Base-by-base conservation (phyloP, 35 echinoderm and acorn worm genomes). In the Stichopus chloronotus region DNA sequence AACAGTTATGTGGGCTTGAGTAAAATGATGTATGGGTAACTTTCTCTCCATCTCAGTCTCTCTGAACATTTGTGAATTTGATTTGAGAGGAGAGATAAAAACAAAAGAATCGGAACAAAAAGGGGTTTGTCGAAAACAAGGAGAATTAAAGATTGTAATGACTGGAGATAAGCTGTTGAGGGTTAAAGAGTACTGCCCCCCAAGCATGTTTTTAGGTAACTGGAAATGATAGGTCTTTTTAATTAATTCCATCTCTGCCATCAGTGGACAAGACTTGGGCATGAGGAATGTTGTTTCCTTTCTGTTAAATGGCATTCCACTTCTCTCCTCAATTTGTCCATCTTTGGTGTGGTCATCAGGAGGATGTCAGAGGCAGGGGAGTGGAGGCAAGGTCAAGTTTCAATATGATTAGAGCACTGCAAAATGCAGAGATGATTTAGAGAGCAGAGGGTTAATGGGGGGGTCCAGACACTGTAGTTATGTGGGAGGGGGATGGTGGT, bases 271-370 rank as follows among this genome's bases (percentile, higher is more conserved):
- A 7, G 52, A 58, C 56, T 19, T 10, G 24, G n/a, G 25, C 9
- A 85, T 19, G 54, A 24, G 82, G 82, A 85, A 85, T 85, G 57
- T 85, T 85, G 25, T 52, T 85, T 56, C 58, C 16, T 85, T 85
- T 85, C 55, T 85, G 17, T 21, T 10, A 58, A 43, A 85, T 85
- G 30, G 87, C 87, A 74, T 89, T 89, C 87, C 87, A 71, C 20
- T 58, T 23, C 55, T 21, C 52, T 55, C 10, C 82, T 58, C 82
- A 60, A 85, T 58, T 89, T 89, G 17, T 89, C 87, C 87, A 89
- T 89, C 63, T 89, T 89, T 89, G 82, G 82, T 89, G 57, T 89
- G 87, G 65, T 63, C 61, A 53, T 89, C 82, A 58, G 82, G 55
- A 85, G 82, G 55, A 85, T 22, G 19, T 9, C 54, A 85, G 82